Base-by-base conservation (phyloP, 2,113 vertebrate genomes). In the Brachyistius frenatus region DNA sequence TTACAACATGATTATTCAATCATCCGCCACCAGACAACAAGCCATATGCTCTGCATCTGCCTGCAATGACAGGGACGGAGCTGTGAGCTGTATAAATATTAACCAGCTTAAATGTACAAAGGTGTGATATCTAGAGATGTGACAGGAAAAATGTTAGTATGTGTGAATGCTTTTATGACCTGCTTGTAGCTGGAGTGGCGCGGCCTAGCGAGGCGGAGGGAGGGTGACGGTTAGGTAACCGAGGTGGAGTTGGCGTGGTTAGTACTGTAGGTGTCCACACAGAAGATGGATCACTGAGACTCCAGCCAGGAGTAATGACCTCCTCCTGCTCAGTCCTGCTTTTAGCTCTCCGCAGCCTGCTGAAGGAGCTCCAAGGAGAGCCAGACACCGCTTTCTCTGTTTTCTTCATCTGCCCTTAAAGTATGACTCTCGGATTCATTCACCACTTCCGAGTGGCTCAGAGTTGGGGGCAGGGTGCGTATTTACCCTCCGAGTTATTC, bases 1-100 rank as follows among this genome's bases (percentile, higher is more conserved):
- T 88, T 90, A 86, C 82, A 89, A 84, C 90, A 86, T 84, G 88
- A 91, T 93, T 90, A 90, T 93, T 85, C 89, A 91, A 91, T 91
- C 88, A 91, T 81, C 87, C 83, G 64, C 76, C 66, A 72, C 37
- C 62, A 88, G 86, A 86, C 83, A 86, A 91, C 79, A 60, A 80
- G 88, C 85, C 89, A 90, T 87, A 89, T 86, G 89, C 84, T 87
- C 69, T 61, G 78, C 89, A 86, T 89, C 89, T 86, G 89, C 80
- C 71, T 81, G 78, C 69, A 85, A 23, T 76, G 71, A 85, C 85
- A 88, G 84, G 73, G 85, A 91, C 89, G 86, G 86, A 94, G 90
- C 91, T 92, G 66, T 65, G 72, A 61, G 83, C 16, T 75, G 69
- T 89, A 91, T 90, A 86, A 92, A 94, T 93, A 93, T 93, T 92